A percentile compares a stretch with the other conserved stretches of the same genome.
phyloP scores from a whole-genome alignment of 2,888 invertebrate species.

The Epinotia nisella region DNA sequence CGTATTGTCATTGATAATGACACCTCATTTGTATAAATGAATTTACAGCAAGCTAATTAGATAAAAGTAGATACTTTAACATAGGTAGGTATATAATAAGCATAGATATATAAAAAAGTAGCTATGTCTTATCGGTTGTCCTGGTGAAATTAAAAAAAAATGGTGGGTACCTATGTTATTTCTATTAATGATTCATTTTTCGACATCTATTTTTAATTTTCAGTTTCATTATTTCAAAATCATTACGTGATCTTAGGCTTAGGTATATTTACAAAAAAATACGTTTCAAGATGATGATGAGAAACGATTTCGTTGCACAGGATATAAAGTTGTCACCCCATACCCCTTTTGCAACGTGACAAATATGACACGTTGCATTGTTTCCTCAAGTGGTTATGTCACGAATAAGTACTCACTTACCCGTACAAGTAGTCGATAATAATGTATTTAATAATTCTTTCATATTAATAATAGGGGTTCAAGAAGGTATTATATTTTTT shows the following conservation, averaged over 20 bases:
- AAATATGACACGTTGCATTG: constrained; percentile 73
- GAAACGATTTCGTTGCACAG: not conserved
- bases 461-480: constrained; percentile 61
- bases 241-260: too few relatives aligned
- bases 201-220: not conserved
- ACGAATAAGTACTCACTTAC: constrained; percentile 60
- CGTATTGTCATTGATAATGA: not conserved
- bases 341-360: constrained; percentile 51
- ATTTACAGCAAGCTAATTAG: not conserved
- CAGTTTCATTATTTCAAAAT: not conserved
- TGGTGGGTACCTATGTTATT: too few relatives aligned
- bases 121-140: too few relatives aligned
- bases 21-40: constrained; percentile 6
- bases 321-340: constrained; percentile 35
- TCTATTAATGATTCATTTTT: too few relatives aligned
- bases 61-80: not conserved
- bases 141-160: too few relatives aligned
- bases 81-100: not conserved
- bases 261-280: not conserved
- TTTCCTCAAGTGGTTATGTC: constrained; percentile 70
- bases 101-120: too few relatives aligned
- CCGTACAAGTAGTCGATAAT: constrained; percentile 52
- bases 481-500: constrained; percentile 59
- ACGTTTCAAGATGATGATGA: not conserved
- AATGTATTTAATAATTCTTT: constrained; percentile 59